Percentiles rank a stretch among this genome's conserved stretches.
Evolutionary conservation across 1,140 invertebrate species (phyloP).

Genomic region (Araneus ventricosus): DNA sequence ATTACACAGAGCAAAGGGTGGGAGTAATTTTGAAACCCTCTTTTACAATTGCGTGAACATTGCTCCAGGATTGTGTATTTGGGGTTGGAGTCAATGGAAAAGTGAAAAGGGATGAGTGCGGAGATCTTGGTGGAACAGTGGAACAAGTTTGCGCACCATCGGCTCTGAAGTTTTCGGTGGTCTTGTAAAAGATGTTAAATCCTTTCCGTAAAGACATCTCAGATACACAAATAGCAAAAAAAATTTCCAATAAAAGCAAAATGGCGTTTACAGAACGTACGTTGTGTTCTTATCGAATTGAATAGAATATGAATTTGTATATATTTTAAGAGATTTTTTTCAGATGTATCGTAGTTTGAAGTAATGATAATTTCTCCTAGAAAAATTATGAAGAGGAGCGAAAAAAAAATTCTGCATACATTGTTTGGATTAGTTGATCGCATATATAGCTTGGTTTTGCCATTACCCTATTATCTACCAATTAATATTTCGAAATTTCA

Average conservation of each 20-base stretch:
- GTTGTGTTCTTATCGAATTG: not conserved
- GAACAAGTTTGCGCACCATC: not conserved
- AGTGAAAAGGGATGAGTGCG: not conserved
- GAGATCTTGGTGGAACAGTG: constrained; percentile 12
- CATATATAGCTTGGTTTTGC: too few species aligned
- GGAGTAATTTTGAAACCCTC: constrained; percentile 73
- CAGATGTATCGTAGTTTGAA: too few species aligned
- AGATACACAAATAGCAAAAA: not conserved
- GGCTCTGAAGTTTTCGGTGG: constrained; percentile 5
- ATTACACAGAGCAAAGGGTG: constrained; percentile 73
- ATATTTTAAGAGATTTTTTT: not conserved
- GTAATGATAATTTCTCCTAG: too few species aligned
- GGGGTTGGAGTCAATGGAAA: constrained; percentile 46
- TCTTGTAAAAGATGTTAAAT: not conserved
- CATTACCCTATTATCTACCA: too few species aligned
- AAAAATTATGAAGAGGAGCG: too few species aligned
- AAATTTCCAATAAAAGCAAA: not conserved
- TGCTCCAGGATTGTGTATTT: constrained; percentile 58
- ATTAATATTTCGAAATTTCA: too few species aligned
- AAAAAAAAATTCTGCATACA: too few species aligned
- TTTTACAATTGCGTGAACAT: constrained; percentile 73
- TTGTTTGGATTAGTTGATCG: too few species aligned
- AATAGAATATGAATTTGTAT: not conserved
- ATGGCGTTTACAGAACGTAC: not conserved
- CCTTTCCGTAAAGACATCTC: not conserved